These are phyloP conservation scores for Drosophila mauritiana DNA, from an alignment of 1,140 invertebrate genomes.

Conservation along the genomic window DNA sequence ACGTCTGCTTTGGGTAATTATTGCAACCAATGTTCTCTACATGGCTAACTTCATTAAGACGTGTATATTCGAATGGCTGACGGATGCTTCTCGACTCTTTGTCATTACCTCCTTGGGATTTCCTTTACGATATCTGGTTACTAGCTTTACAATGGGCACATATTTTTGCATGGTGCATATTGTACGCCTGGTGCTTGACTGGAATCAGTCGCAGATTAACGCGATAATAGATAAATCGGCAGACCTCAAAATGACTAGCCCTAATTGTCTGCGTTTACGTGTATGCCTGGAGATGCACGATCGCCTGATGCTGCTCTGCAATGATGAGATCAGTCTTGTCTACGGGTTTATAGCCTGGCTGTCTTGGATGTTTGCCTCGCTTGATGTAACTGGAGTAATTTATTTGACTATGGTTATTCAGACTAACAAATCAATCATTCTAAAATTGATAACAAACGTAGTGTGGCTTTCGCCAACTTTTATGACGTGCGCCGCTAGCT, in stretches of 20 bases:
- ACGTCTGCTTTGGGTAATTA: conserved; percentile 41
- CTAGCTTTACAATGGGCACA: conserved; percentile 59
- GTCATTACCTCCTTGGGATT: conserved; percentile 54
- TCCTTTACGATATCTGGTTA: conserved; percentile 61
- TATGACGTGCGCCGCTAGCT: conserved; percentile 42
- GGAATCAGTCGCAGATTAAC: conserved; percentile 47
- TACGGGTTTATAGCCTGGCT: conserved; percentile 66
- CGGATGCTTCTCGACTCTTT: conserved; percentile 30
- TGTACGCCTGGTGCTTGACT: conserved; percentile 30
- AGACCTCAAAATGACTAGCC: conserved; percentile 34
- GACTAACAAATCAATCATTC: background rate
- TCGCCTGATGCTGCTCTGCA: conserved; percentile 59
- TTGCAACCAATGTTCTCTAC: conserved; percentile 46
- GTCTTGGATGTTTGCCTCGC: conserved; percentile 52
- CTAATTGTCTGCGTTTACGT: conserved; percentile 33
- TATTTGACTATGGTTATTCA: conserved; percentile 52
- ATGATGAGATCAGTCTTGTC: conserved; percentile 61
- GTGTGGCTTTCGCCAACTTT: conserved; percentile 66
- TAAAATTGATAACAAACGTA: conserved; percentile 13
- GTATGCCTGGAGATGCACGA: conserved; percentile 61
- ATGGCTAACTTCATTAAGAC: conserved; percentile 38
- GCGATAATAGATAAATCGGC: conserved; percentile 19
- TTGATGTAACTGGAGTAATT: conserved; percentile 60
- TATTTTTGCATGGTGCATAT: conserved; percentile 65
- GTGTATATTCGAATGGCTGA: conserved; percentile 37